Evolutionary conservation across 2,113 vertebrate species (phyloP).

Genomic region (Bujurquina vittata): DNA sequence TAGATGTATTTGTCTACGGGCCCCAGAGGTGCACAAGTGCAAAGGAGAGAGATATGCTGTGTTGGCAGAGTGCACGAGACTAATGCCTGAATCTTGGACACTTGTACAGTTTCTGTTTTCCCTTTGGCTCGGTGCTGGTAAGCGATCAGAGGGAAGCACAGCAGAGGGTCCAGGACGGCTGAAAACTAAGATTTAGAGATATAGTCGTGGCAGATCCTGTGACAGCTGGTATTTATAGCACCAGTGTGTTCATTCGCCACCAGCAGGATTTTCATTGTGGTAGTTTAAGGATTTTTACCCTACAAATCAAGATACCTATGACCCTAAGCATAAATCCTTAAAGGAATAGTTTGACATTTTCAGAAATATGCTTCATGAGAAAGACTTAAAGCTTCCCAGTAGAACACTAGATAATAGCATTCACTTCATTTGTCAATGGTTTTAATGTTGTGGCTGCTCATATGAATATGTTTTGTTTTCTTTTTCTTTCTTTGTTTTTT

Average conservation of each 20-base stretch:
- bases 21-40: slow-evolving; percentile 33
- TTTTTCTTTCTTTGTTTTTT: not conserved
- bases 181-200: slow-evolving; percentile 15
- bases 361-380: not conserved
- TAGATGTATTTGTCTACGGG: slow-evolving; percentile 23
- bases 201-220: not conserved
- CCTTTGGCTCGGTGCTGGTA: slow-evolving; percentile 36
- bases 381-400: not conserved
- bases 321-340: slow-evolving; percentile 1
- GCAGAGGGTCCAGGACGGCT: not conserved
- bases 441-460: not conserved
- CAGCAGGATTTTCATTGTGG: not conserved
- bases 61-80: slow-evolving; percentile 41
- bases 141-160: slow-evolving; percentile 23
- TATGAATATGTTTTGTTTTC: not conserved
- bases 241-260: not conserved
- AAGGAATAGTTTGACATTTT: not conserved
- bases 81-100: slow-evolving; percentile 39
- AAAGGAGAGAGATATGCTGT: slow-evolving; percentile 45
- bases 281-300: not conserved
- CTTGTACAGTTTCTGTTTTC: slow-evolving; percentile 29
- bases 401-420: not conserved
- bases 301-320: not conserved
- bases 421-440: not conserved
- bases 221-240: slow-evolving; percentile 2